These are phyloP conservation scores for Biston stratarius DNA, from an alignment of 2,888 invertebrate species.

Conservation along the genomic window DNA sequence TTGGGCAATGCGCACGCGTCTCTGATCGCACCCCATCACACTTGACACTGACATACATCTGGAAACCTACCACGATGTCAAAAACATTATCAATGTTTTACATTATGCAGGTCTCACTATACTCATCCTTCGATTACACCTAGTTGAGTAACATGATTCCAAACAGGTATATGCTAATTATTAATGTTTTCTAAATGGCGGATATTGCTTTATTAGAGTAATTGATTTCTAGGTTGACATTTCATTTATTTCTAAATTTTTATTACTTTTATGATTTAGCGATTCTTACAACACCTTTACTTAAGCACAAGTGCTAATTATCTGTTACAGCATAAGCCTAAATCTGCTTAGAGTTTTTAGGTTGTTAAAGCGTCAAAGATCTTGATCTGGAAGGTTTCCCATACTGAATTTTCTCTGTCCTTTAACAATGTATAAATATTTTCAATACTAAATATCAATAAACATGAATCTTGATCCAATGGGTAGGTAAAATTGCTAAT, in stretches of 20 bases:
- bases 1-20: conserved; percentile 42
- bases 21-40: conserved; percentile 38
- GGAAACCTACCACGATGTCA: no score
- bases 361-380: no score
- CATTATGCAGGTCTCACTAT: background rate
- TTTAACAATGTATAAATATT: no score
- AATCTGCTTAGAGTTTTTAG: background rate
- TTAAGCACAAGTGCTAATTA: conserved; percentile 11
- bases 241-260: conserved; percentile 37
- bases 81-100: no score
- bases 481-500: conserved; percentile 5
- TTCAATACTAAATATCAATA: background rate
- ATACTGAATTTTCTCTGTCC: no score
- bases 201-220: conserved; percentile 42
- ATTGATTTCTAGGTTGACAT: conserved; percentile 43
- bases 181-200: conserved; percentile 39
- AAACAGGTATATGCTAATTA: conserved; percentile 16
- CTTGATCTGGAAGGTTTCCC: no score
- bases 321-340: conserved; percentile 6
- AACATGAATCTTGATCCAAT: background rate
- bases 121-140: background rate
- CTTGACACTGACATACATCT: conserved; percentile 56
- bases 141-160: conserved; percentile 35
- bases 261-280: conserved; percentile 15
- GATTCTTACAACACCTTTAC: conserved; percentile 9